phyloP scores from a whole-genome alignment of 2,113 vertebrate genomes.

The Callionymus lyra region DNA sequence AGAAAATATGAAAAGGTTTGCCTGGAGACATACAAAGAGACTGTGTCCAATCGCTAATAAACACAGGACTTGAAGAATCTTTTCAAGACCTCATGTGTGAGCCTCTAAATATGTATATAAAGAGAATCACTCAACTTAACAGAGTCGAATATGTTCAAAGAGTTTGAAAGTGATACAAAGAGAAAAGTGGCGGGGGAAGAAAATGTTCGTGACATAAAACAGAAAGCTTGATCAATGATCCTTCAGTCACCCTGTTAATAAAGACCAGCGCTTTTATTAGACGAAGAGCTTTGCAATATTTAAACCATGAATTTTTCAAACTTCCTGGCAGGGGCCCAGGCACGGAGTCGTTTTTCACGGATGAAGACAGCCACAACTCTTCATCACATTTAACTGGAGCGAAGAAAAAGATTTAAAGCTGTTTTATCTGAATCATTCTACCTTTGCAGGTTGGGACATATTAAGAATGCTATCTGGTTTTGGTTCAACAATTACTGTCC shows the following conservation, averaged over 20 bases:
- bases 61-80: constrained; percentile 9
- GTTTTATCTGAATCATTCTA: constrained; percentile 2
- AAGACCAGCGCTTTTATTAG: constrained; percentile 71
- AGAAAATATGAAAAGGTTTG: constrained; percentile 24
- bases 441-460: no score
- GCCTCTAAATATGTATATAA: constrained; percentile 20
- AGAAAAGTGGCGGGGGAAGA: constrained; percentile 18
- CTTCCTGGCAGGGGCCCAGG: constrained; percentile 43
- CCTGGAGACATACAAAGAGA: constrained; percentile 16
- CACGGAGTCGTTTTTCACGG: constrained; percentile 18
- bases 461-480: no score
- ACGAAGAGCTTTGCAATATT: constrained; percentile 65
- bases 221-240: constrained; percentile 68
- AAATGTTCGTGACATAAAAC: constrained; percentile 57
- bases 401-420: constrained; percentile 19
- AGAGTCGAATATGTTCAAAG: constrained; percentile 4
- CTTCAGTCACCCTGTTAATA: constrained; percentile 66
- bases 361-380: constrained; percentile 35
- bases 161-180: constrained; percentile 21
- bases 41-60: constrained; percentile 25
- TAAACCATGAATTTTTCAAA: constrained; percentile 74
- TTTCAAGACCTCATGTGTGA: constrained; percentile 12
- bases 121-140: constrained; percentile 1
- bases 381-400: constrained; percentile 18
- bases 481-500: no score